These are phyloP conservation scores for Atrina japonica DNA, from an alignment of 2,888 invertebrate genomes.

Conservation along the genomic window DNA sequence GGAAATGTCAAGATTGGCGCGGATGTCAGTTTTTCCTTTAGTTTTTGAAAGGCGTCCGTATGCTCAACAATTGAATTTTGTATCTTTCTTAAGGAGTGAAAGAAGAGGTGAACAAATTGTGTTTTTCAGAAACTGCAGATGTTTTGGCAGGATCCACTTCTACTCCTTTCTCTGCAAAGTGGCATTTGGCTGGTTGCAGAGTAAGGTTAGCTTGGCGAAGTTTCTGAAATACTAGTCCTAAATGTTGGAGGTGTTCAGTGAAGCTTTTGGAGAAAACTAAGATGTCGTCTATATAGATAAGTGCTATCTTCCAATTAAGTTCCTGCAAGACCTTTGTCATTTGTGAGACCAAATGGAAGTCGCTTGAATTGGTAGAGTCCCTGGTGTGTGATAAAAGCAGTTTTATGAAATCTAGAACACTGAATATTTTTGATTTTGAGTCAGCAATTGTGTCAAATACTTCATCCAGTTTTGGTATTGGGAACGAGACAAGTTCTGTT, in stretches of 20 bases:
- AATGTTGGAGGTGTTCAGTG: constrained; percentile 44
- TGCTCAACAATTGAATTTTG: constrained; percentile 13
- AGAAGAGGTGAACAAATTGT: neutral
- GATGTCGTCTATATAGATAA: constrained; percentile 58
- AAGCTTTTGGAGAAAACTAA: constrained; percentile 44
- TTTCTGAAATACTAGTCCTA: constrained; percentile 40
- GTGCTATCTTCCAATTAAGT: constrained; percentile 45
- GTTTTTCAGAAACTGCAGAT: constrained; percentile 35
- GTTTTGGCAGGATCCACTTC: constrained; percentile 51
- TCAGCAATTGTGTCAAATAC: constrained; percentile 42
- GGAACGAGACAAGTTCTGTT: constrained; percentile 27
- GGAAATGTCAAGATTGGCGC: constrained; percentile 45
- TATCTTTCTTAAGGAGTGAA: constrained; percentile 8
- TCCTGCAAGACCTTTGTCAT: constrained; percentile 46
- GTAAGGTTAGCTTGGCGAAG: constrained; percentile 50
- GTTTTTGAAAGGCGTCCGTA: neutral
- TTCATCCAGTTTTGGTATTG: constrained; percentile 34
- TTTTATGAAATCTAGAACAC: constrained; percentile 39
- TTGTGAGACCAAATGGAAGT: constrained; percentile 43
- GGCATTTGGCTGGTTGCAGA: constrained; percentile 51
- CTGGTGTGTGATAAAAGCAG: constrained; percentile 31
- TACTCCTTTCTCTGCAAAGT: constrained; percentile 45
- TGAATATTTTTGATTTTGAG: constrained; percentile 24
- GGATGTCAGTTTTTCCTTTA: constrained; percentile 14
- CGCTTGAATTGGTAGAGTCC: constrained; percentile 41